Evolutionary conservation across 1,140 invertebrate species (phyloP), one percentile per base, ranked within the genome.

Genomic region (Drosophila chauvacae): DNA sequence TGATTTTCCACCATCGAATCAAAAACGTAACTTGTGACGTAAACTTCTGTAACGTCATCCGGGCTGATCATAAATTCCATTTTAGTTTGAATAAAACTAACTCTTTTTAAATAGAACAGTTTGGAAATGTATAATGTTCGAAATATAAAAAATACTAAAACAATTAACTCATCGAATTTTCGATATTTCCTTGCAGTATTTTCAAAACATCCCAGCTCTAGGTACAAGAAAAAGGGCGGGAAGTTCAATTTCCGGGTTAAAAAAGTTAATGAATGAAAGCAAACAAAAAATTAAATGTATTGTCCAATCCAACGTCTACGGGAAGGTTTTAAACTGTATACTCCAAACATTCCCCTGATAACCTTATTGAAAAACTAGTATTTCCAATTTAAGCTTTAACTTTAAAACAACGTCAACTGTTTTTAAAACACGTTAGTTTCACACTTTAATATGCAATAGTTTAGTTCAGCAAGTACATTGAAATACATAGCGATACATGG

Each of bases 381-480:
- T 35, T 13, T 35, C 10, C 33, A 13, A 35, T 35, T 13, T 35
- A 35, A 1, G 13, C 7, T n/a, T n/a, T 3, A 16, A 10, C 2
- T 2, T 6, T 4, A 37, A 56, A 56, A 39, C 20, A 39, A 3
- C 0, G 20, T 37, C 1, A 60, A 47, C 10, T 61, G 39, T 35
- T 68, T 58, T 77, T 69, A 78, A 78, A 79, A 79, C 56, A 51
- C 48, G 35, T 71, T 71, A 69, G 45, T 71, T 81, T 62, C 77
- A 83, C 81, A 83, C 58, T 83, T 83, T 80, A 80, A 82, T 78
- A 74, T 78, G 69, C 80, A 74, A 64, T 82, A 74, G 61, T 77
- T 84, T 83, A 77, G 81, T 76, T 83, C 81, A 83, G 81, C 81
- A 83, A 83, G 81, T 83, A 83, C 69, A 72, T 72, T 51, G 66